Evolutionary conservation across 2,113 vertebrate genomes (phyloP).

Genomic region (Notothenia coriiceps): DNA sequence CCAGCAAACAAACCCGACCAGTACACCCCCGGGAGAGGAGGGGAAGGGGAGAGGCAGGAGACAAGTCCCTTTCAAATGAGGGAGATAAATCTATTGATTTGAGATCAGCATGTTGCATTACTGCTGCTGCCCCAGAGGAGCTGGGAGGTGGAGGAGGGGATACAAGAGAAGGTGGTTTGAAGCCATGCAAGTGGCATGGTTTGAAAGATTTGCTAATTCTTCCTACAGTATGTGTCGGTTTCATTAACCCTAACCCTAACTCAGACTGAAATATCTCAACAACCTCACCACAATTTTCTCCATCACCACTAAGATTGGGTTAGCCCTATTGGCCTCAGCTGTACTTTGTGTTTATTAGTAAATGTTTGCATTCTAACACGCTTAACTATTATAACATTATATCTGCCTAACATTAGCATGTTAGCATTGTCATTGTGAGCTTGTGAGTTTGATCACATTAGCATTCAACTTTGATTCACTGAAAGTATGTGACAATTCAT

Average conservation of each 20-base stretch:
- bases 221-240: too few species aligned
- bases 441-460: background rate
- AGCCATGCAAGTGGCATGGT: constrained; percentile 3
- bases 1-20: constrained; percentile 73
- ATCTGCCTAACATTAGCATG: background rate
- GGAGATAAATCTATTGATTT: constrained; percentile 83
- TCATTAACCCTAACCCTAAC: too few species aligned
- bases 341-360: background rate
- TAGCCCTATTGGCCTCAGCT: too few species aligned
- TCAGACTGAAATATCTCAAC: constrained; percentile 1
- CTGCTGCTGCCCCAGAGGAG: constrained; percentile 47
- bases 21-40: constrained; percentile 64
- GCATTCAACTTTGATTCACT: background rate
- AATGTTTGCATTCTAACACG: background rate
- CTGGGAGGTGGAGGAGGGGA: constrained; percentile 24
- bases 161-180: constrained; percentile 23
- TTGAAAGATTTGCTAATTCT: background rate
- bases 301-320: background rate
- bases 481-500: too few species aligned
- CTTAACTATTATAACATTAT: background rate
- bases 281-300: background rate
- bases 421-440: background rate
- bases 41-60: constrained; percentile 48
- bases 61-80: constrained; percentile 54
- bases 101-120: constrained; percentile 77